phyloP scores from a whole-genome alignment of 2,113 vertebrate species.

The Riparia riparia region DNA sequence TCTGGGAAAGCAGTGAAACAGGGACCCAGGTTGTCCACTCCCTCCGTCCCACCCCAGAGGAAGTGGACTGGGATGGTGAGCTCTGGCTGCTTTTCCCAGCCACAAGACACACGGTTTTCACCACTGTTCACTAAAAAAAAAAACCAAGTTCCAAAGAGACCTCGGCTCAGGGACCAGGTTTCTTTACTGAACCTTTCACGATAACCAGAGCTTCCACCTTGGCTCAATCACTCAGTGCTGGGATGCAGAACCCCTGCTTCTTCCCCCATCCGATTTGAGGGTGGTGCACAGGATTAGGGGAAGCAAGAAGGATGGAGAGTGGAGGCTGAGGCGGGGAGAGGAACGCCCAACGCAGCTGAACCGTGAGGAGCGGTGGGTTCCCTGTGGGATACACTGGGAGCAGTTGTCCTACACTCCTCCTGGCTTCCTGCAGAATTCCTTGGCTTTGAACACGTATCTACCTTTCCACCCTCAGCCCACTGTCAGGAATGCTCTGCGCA shows the following conservation, averaged over 20 bases:
- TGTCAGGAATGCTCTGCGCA: neutral
- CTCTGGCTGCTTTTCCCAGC: neutral
- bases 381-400: neutral
- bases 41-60: neutral
- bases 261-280: neutral
- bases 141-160: constrained; percentile 8
- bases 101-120: accelerated
- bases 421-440: neutral
- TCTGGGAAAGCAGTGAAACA: neutral
- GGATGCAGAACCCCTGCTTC: neutral
- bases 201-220: neutral
- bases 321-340: constrained; percentile 26
- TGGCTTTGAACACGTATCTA: accelerated
- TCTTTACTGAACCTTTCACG: neutral
- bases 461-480: neutral
- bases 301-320: constrained; percentile 39
- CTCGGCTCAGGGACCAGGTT: neutral
- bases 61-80: accelerated
- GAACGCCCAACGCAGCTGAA: neutral
- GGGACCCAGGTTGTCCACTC: neutral
- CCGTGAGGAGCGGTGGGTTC: neutral
- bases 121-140: neutral
- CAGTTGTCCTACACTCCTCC: neutral
- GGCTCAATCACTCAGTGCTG: neutral
- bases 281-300: neutral